A percentile compares a stretch with the other conserved stretches of the same genome.
Evolutionary conservation across 1,140 invertebrate species (phyloP).

Genomic region (Solen grandis): DNA sequence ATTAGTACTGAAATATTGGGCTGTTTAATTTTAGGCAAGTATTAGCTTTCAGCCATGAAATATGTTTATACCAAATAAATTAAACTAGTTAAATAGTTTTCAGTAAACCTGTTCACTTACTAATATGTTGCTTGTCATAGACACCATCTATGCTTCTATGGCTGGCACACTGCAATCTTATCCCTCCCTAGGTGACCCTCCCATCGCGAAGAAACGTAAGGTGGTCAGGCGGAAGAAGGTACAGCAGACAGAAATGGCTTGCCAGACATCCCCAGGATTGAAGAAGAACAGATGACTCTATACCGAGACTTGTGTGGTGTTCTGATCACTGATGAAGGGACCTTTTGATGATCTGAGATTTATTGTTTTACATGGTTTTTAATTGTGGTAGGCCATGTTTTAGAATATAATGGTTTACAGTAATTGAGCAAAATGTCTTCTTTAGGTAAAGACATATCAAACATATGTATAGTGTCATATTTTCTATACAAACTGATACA

Average conservation of each 20-base stretch:
- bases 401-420: not conserved
- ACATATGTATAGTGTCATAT: not conserved
- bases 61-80: no score
- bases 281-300: slow-evolving; percentile 48
- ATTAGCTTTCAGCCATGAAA: no score
- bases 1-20: no score
- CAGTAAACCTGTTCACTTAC: no score
- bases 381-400: not conserved
- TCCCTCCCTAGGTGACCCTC: slow-evolving; percentile 26
- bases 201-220: slow-evolving; percentile 44
- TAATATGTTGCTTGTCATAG: no score
- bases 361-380: not conserved
- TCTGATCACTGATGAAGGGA: not conserved
- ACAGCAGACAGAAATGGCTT: slow-evolving; percentile 34
- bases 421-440: not conserved
- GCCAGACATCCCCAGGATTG: slow-evolving; percentile 53
- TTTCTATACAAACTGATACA: no score
- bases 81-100: no score
- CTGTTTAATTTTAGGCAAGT: no score
- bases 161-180: not conserved
- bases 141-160: no score
- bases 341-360: not conserved
- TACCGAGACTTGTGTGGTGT: not conserved
- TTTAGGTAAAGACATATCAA: not conserved
- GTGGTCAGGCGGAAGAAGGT: slow-evolving; percentile 28